Percentiles rank a stretch among this genome's conserved stretches.
Evolutionary conservation across 2,113 vertebrate species (phyloP).

Genomic region (Dasyprocta punctata): DNA sequence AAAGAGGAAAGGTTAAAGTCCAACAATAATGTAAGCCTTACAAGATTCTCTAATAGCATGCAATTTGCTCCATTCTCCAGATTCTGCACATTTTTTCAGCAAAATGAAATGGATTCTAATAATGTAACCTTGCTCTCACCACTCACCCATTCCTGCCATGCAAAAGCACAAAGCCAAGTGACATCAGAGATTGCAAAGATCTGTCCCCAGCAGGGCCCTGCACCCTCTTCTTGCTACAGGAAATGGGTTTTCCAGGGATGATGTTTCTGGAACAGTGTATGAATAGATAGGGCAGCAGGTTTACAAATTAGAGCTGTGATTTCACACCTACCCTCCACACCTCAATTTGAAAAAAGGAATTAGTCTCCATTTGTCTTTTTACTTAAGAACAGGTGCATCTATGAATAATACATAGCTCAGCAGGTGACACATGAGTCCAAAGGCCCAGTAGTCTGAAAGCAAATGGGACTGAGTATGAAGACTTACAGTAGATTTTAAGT

Average conservation of each 20-base stretch:
- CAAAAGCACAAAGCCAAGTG: not conserved
- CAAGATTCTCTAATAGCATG: not conserved
- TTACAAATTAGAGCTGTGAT: slow-evolving; percentile 50
- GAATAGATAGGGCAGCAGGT: not conserved
- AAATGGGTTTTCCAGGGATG: not conserved
- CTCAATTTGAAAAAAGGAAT: slow-evolving; percentile 46
- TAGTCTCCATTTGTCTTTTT: slow-evolving; percentile 61
- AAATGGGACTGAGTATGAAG: slow-evolving; percentile 54
- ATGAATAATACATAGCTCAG: slow-evolving; percentile 63
- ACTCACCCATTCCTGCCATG: not conserved
- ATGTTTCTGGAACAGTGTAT: slow-evolving; percentile 18
- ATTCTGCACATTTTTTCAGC: not conserved
- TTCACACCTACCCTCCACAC: not conserved
- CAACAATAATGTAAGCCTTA: slow-evolving; percentile 1
- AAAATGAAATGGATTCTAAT: not conserved
- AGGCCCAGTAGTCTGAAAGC: slow-evolving; percentile 39
- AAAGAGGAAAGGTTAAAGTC: not conserved
- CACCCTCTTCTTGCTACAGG: not conserved
- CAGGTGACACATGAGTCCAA: slow-evolving; percentile 16
- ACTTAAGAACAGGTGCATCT: slow-evolving; percentile 52
- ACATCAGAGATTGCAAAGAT: not conserved
- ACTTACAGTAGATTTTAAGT: slow-evolving; percentile 64
- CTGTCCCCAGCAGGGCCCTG: not conserved
- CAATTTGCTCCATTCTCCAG: not conserved
- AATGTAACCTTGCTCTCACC: not conserved